These are phyloP conservation scores for Turritopsis dohrnii DNA, from an alignment of 30 jellyfish, hydroid and myxozoan genomes.

Conservation along the genomic window DNA sequence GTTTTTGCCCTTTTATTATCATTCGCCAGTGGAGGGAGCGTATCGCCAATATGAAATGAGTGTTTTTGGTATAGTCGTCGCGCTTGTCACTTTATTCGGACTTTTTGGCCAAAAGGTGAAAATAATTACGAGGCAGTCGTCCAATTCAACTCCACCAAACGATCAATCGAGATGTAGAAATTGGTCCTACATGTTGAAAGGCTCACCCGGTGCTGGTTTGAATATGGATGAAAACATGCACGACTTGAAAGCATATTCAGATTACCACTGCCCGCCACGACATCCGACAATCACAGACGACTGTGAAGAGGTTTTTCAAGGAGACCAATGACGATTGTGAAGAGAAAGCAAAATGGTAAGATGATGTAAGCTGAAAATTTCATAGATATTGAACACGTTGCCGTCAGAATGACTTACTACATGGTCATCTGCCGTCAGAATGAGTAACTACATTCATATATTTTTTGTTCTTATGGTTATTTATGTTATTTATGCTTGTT, in stretches of 20 bases:
- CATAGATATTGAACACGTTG: no score
- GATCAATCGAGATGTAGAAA: neutral
- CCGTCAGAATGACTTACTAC: no score
- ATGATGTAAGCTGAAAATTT: no score
- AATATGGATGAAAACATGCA: neutral
- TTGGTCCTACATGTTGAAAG: neutral
- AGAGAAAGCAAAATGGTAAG: no score
- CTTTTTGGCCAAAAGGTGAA: neutral
- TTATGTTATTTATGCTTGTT: no score
- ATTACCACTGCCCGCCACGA: conserved; percentile 7
- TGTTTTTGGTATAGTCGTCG: neutral
- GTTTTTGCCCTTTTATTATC: neutral
- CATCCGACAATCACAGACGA: neutral
- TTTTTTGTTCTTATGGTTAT: no score
- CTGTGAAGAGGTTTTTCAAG: neutral
- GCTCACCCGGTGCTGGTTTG: neutral
- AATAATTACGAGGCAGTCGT: neutral
- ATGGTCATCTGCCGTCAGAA: no score
- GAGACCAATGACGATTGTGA: no score
- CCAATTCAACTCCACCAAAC: neutral
- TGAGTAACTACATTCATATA: no score
- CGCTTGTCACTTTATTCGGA: neutral
- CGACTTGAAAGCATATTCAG: neutral
- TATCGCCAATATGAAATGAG: neutral
- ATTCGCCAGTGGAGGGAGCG: neutral